These are phyloP conservation scores for Helleia helle DNA, from an alignment of 2,888 invertebrate genomes.

Conservation along the genomic window DNA sequence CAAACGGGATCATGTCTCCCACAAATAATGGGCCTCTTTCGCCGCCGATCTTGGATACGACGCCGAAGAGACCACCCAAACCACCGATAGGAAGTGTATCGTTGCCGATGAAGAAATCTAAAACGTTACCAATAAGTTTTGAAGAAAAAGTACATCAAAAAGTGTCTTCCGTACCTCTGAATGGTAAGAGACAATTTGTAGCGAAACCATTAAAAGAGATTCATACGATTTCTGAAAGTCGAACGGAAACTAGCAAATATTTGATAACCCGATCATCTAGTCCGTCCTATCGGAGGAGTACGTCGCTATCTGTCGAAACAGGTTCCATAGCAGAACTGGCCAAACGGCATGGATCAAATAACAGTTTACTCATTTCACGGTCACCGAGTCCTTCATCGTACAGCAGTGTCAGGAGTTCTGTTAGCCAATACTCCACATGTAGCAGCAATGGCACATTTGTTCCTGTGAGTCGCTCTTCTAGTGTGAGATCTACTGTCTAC, in stretches of 20 bases:
- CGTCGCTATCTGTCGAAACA: slow-evolving; percentile 56
- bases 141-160: slow-evolving; percentile 54
- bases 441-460: slow-evolving; percentile 60
- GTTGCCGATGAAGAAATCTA: slow-evolving; percentile 62
- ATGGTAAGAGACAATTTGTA: slow-evolving; percentile 52
- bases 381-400: slow-evolving; percentile 73
- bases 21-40: slow-evolving; percentile 52
- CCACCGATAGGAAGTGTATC: too few species aligned
- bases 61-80: slow-evolving; percentile 61
- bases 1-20: slow-evolving; percentile 33
- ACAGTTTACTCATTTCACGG: slow-evolving; percentile 53
- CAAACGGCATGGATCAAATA: slow-evolving; percentile 47
- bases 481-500: slow-evolving; percentile 50
- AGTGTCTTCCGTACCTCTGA: slow-evolving; percentile 36
- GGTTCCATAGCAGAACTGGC: slow-evolving; percentile 67
- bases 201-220: slow-evolving; percentile 62
- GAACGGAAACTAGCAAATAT: slow-evolving; percentile 39
- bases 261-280: slow-evolving; percentile 48
- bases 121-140: slow-evolving; percentile 60
- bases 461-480: slow-evolving; percentile 56
- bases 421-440: slow-evolving; percentile 63
- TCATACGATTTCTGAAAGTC: slow-evolving; percentile 42
- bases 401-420: slow-evolving; percentile 51
- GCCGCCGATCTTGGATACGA: slow-evolving; percentile 52
- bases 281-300: slow-evolving; percentile 53